Evolutionary conservation across 1,140 invertebrate species (phyloP).

Genomic region (Formica selysi): DNA sequence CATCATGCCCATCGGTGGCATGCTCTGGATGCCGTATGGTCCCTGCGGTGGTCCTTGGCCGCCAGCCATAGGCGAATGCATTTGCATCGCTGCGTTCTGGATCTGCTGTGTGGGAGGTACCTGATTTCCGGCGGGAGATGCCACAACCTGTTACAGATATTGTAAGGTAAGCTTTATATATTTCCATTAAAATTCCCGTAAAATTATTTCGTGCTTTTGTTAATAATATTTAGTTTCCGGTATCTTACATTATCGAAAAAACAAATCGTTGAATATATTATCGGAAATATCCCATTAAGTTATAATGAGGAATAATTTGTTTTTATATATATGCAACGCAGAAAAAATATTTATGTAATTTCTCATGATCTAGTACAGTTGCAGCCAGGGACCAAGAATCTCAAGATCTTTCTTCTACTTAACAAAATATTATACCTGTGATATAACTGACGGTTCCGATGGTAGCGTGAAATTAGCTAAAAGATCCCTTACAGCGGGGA

Average conservation of each 20-base stretch:
- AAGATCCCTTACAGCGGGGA: slow-evolving; percentile 95
- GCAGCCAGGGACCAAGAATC: too few species aligned
- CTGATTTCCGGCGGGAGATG: slow-evolving; percentile 83
- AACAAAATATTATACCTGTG: slow-evolving; percentile 77
- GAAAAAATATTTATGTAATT: not conserved
- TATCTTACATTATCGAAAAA: slow-evolving; percentile 7
- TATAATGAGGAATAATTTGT: not conserved
- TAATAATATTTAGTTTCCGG: not conserved
- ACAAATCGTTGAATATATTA: not conserved
- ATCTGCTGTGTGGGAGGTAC: slow-evolving; percentile 87
- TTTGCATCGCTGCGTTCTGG: slow-evolving; percentile 87
- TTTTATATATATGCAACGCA: too few species aligned
- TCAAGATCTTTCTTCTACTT: not conserved
- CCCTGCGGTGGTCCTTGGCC: slow-evolving; percentile 83
- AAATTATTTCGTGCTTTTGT: not conserved
- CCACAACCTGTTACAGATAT: slow-evolving; percentile 81
- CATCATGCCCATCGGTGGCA: slow-evolving; percentile 87
- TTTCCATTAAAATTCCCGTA: not conserved
- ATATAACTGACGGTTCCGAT: slow-evolving; percentile 88
- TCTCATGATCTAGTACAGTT: not conserved
- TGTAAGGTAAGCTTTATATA: not conserved
- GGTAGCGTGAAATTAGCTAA: slow-evolving; percentile 92
- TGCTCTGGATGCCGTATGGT: slow-evolving; percentile 81
- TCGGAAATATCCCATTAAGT: not conserved
- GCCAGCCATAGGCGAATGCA: slow-evolving; percentile 85